These are phyloP conservation scores for Arctia plantaginis DNA, from an alignment of 2,888 invertebrate genomes.

Conservation along the genomic window DNA sequence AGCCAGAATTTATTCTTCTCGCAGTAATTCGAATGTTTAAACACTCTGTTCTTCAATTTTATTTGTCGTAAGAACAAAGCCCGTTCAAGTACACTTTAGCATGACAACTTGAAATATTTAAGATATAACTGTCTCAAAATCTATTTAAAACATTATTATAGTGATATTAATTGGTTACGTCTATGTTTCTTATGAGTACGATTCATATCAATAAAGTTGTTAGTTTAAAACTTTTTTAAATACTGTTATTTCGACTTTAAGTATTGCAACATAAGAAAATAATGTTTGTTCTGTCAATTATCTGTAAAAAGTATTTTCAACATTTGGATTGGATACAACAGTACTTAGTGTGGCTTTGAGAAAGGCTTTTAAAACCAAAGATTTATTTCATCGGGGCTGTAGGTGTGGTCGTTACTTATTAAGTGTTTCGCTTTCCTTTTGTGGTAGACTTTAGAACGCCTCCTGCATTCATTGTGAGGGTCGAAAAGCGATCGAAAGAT, in stretches of 20 bases:
- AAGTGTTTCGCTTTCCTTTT: constrained; percentile 67
- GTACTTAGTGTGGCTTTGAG: constrained; percentile 4
- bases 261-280: not conserved
- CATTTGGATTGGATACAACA: not conserved
- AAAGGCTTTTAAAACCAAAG: constrained; percentile 30
- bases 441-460: constrained; percentile 65
- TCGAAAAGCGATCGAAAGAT: constrained; percentile 65
- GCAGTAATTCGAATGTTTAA: no score
- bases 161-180: not conserved
- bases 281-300: not conserved
- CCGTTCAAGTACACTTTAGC: not conserved
- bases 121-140: not conserved
- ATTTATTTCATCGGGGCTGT: constrained; percentile 42
- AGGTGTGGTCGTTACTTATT: constrained; percentile 49
- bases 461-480: constrained; percentile 64
- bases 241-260: not conserved
- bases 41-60: not conserved
- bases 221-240: not conserved
- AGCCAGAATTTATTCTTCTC: no score
- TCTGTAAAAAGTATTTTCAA: not conserved
- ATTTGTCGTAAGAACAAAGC: not conserved
- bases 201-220: not conserved
- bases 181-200: no score
- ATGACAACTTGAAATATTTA: no score
- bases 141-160: not conserved